Base-by-base conservation (phyloP, 2,113 vertebrate species). In the Passer montanus region DNA sequence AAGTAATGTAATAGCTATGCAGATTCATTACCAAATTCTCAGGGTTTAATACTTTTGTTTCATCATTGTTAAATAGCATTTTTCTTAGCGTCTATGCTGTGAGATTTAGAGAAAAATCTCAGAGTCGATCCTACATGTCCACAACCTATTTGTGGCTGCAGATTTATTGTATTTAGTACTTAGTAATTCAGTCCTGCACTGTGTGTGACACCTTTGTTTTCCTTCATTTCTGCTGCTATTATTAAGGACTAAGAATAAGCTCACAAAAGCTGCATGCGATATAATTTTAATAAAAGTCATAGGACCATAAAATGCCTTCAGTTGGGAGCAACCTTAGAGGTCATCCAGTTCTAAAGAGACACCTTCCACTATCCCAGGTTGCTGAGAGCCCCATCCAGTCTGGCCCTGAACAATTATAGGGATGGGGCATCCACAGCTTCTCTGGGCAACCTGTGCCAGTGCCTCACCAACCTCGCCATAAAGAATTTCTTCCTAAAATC, bases 41-140 rank as follows among this genome's bases (percentile, higher is more conserved):
- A 19, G 26, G 2, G 26, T n/a, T 81, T 72, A 20, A 27, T 59
- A 18, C 43, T 79, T 87, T 89, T 79, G 9, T 63, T 89, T 79
- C 18, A 17, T 64, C 49, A 8, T n/a, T 72, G 7, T 74, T 74
- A 85, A 80, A 41, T 28, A 67, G 2, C 23, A 27, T 17, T 11
- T 77, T 87, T 69, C 55, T 69, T 58, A 86, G 23, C 31, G 47
- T 27, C 6, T n/a, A 2, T 59, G 15, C 47, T 76, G 6, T 44
- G 73, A 75, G 35, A 41, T 69, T 82, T 55, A 46, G 37, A 72
- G 53, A 19, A 87, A 76, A 87, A 53, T 41, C 13, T 75, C 37
- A 11, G 23, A 58, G 12, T 47, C 0, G 0, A 31, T 28, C 13
- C 13, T 31, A 8, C 2, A 3, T 26, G 6, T 44, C 35, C 31